Evolutionary conservation across 1,140 invertebrate species (phyloP).

Genomic region (Drosophila triauraria): DNA sequence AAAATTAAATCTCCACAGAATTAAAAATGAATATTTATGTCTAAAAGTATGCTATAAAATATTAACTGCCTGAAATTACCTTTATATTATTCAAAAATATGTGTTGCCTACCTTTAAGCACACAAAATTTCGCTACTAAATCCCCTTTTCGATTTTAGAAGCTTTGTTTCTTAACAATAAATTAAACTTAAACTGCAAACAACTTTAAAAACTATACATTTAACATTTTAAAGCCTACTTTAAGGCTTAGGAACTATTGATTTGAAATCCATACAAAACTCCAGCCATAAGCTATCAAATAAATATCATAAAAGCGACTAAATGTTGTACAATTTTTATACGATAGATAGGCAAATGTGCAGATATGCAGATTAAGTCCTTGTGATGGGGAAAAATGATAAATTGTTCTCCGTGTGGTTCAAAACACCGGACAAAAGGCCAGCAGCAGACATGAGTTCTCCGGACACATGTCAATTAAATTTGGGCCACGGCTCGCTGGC

Average conservation of each 20-base stretch:
- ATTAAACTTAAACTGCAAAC: not conserved
- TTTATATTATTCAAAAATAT: too few species aligned
- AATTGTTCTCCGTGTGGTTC: constrained; percentile 23
- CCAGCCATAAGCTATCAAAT: too few species aligned
- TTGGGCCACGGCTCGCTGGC: constrained; percentile 61
- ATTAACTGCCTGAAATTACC: too few species aligned
- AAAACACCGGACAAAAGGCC: constrained; percentile 26
- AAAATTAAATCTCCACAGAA: not conserved
- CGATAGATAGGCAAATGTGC: not conserved
- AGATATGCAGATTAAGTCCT: not conserved
- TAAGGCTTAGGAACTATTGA: not conserved
- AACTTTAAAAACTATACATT: not conserved
- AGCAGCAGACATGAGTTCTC: constrained; percentile 30
- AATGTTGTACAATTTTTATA: not conserved
- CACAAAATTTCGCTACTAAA: not conserved
- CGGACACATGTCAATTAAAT: constrained; percentile 73
- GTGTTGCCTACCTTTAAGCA: not conserved
- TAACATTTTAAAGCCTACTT: not conserved
- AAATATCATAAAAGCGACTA: not conserved
- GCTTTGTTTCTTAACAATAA: not conserved
- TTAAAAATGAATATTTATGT: not conserved
- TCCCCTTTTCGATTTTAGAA: too few species aligned
- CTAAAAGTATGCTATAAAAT: not conserved
- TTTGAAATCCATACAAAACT: not conserved
- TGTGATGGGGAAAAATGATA: not conserved